These are phyloP conservation scores for Zygogramma bicolorata DNA, from an alignment of 2,888 invertebrate species.

Conservation along the genomic window DNA sequence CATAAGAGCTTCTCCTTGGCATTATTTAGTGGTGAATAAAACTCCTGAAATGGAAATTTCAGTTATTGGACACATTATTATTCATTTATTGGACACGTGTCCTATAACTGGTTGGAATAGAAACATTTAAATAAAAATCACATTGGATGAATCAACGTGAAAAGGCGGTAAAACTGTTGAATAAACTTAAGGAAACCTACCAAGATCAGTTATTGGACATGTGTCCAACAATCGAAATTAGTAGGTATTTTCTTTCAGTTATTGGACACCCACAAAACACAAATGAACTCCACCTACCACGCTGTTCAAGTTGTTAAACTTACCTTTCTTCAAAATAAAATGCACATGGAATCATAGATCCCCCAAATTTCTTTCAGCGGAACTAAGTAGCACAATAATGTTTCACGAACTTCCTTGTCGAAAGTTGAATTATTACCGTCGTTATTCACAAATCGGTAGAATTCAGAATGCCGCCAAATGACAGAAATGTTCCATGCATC, in stretches of 20 bases:
- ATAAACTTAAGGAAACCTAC: background rate
- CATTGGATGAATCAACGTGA: background rate
- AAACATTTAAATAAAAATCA: background rate
- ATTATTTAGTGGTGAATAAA: conserved; percentile 1
- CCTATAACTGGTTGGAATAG: conserved; percentile 8
- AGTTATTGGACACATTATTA: conserved; percentile 17
- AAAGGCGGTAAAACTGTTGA: background rate
- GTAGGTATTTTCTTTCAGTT: background rate
- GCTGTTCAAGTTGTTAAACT: too few species aligned
- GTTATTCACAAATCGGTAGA: too few species aligned
- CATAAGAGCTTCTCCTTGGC: conserved; percentile 21
- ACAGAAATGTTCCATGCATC: too few species aligned
- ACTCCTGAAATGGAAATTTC: conserved; percentile 13
- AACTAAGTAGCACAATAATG: background rate
- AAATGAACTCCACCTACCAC: background rate
- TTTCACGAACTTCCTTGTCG: background rate
- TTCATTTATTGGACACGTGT: conserved; percentile 32
- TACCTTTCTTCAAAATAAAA: background rate
- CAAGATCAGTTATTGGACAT: background rate
- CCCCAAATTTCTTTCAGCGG: background rate
- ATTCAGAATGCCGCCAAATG: too few species aligned
- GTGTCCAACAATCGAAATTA: too few species aligned
- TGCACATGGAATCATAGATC: background rate
- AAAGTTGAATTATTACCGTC: background rate
- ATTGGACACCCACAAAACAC: background rate